Evolutionary conservation across 2,113 vertebrate species (phyloP), one percentile per base, ranked within the genome.

Genomic region (Lasiurus borealis): DNA sequence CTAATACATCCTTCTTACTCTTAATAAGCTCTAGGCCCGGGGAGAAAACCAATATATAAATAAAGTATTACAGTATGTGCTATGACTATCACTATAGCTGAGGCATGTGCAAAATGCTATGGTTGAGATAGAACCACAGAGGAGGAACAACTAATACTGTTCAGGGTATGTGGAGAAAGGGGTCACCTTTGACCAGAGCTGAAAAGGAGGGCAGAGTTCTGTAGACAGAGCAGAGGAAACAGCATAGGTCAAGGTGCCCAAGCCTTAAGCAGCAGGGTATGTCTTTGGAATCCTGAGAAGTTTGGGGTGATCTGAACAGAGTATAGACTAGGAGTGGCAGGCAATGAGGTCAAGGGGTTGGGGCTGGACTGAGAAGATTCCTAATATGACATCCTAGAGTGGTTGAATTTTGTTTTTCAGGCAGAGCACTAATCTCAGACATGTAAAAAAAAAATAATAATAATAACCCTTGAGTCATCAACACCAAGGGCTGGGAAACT

Each of bases 1-100:
- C 34, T 57, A 90, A 88, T 77, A 87, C 88, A 91, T 75, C 93
- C 69, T 90, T 95, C 92, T 81, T 92, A 80, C 52, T 57, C 90
- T 95, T 95, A 96, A 93, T 69, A 93, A 95, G 94, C 86, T 91
- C 88, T 64, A 95, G 82, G 88, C 31, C 77, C 36, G 46, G 54
- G 64, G 81, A 95, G 68, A 84, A 86, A 90, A 94, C 72, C 85
- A 27, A 72, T 52, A 23, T 40, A 52, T 44, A 90, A 95, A 82
- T 46, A 93, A 89, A 84, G 73, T 54, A 77, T 90, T 78, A 80
- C 7, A 80, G 64, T 5, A 23, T 44, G 23, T 13, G 46, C 59
- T 69, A 29, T 64, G 77, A 78, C 46, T 73, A 50, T 85, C 69
- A 44, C 50, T 48, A 3, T 9, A 27, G 50, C 68, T 46, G 19